Base-by-base conservation (phyloP, 92 coral and sea anemone genomes). In the Diadumene lineata region DNA sequence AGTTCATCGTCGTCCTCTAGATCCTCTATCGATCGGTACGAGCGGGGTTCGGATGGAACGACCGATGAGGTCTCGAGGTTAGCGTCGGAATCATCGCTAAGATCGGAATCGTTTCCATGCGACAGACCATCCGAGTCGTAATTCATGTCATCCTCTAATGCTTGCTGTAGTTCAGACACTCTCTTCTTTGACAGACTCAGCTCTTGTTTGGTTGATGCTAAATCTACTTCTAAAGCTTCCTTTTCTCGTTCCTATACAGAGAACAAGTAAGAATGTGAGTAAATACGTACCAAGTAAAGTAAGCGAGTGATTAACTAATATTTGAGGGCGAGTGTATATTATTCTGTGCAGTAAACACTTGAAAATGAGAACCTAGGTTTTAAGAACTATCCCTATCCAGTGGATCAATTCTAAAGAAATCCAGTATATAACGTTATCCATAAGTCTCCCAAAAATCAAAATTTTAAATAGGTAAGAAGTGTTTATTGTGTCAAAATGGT, bases 1-100 rank as follows among this genome's bases (percentile, higher is more conserved):
- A 85, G 77, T 11, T 88, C 89, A 11, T 79, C 89, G 24, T 81
- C 96, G 33, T 81, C 82, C 66, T 92, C 97, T 30, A 94, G 76
- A 69, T 92, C 97, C 50, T 94, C 98, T 64, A 83, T 75, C 22
- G 98, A 94, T 66, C 92, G 92, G 62, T 94, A 94, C n/a, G 98
- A 94, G 63, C 97, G 85, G 44, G 98, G 92, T 65, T 94, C 97
- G 31, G 98, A 94, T 0, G 89, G 93, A 0, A 72, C 79, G 28
- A 88, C 82, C 46, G 98, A 91, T 11, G 70, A 87, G 66, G 79
- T 88, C 22, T 78, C 84, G 28, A 74, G 29, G 31, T 79, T 78
- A 21, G 58, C 63, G 68, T 85, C 91, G 55, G 86, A 77, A 74
- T 84, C 86, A 44, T 89, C 94, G 18, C 87, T 92, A 27, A 79